A percentile compares a stretch with the other conserved stretches of the same genome.
These are phyloP conservation scores for Hirtodrosophila histrioides DNA, from an alignment of 2,888 invertebrate genomes.

Conservation along the genomic window DNA sequence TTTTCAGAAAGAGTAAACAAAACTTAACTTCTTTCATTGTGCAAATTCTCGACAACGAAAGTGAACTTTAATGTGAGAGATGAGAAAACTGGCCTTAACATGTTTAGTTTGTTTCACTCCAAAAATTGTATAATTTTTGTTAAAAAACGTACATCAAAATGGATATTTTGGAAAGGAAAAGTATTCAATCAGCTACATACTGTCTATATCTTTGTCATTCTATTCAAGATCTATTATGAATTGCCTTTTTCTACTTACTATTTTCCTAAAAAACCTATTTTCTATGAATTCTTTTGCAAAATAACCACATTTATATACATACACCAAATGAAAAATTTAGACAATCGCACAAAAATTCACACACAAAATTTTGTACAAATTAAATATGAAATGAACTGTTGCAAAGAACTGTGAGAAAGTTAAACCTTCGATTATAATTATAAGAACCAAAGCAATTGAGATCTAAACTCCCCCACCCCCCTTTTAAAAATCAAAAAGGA, in stretches of 20 bases:
- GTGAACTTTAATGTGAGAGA: too few relatives aligned
- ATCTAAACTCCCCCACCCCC: slow-evolving; percentile 25
- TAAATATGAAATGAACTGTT: slow-evolving; percentile 48
- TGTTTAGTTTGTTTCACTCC: slow-evolving; percentile 9
- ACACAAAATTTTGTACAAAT: slow-evolving; percentile 50
- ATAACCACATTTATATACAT: slow-evolving; percentile 70
- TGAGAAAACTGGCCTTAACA: background rate
- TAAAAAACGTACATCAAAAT: slow-evolving; percentile 31
- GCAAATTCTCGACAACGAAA: too few relatives aligned
- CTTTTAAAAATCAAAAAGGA: slow-evolving; percentile 20
- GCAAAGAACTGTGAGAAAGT: slow-evolving; percentile 47
- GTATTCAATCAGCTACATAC: slow-evolving; percentile 47
- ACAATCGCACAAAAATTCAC: slow-evolving; percentile 70
- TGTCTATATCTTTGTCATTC: slow-evolving; percentile 43
- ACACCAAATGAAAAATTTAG: slow-evolving; percentile 57
- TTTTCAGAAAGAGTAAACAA: too few relatives aligned
- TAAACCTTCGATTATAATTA: slow-evolving; percentile 36
- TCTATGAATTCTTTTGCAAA: slow-evolving; percentile 66
- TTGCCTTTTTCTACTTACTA: slow-evolving; percentile 52
- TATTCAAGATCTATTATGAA: slow-evolving; percentile 52
- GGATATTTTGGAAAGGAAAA: slow-evolving; percentile 46
- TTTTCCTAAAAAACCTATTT: slow-evolving; percentile 33
- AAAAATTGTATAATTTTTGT: slow-evolving; percentile 18
- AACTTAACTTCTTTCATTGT: too few relatives aligned
- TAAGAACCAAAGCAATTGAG: slow-evolving; percentile 59